Evolutionary conservation across 1,140 invertebrate genomes (phyloP).

Genomic region (Argopecten irradians): DNA sequence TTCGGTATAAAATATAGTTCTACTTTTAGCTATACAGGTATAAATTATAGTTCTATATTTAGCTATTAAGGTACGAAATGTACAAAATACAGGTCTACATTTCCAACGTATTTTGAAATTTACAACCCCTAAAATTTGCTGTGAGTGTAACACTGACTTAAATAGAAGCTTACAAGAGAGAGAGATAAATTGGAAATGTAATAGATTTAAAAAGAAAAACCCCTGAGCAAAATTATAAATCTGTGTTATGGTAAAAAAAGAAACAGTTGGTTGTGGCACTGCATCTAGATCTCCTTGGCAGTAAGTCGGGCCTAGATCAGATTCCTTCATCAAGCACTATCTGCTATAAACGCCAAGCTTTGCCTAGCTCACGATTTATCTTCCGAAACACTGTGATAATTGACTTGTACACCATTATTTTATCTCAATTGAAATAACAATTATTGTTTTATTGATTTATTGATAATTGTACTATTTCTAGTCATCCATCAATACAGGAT

Average conservation of each 20-base stretch:
- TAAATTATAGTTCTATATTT: not conserved
- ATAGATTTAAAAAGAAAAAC: not conserved
- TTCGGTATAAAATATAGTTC: not conserved
- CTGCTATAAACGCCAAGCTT: not conserved
- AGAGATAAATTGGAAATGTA: not conserved
- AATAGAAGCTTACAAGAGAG: not conserved
- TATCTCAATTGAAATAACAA: constrained; percentile 23
- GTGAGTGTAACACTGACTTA: not conserved
- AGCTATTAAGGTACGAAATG: too few relatives aligned
- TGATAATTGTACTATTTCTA: constrained; percentile 23
- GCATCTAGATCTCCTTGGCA: not conserved
- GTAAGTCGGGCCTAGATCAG: not conserved
- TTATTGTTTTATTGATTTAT: constrained; percentile 24
- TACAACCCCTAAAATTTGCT: not conserved
- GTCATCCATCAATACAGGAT: constrained; percentile 13
- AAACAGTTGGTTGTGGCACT: not conserved
- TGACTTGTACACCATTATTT: constrained; percentile 22
- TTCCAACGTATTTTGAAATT: not conserved
- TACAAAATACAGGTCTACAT: not conserved
- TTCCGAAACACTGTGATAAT: constrained; percentile 10
- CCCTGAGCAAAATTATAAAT: not conserved
- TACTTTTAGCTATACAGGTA: not conserved
- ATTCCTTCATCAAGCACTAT: not conserved
- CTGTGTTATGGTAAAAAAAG: constrained; percentile 7
- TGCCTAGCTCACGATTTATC: constrained; percentile 16